Evolutionary conservation across 2,113 vertebrate genomes (phyloP).

Genomic region (Cephalopholis sonnerati): DNA sequence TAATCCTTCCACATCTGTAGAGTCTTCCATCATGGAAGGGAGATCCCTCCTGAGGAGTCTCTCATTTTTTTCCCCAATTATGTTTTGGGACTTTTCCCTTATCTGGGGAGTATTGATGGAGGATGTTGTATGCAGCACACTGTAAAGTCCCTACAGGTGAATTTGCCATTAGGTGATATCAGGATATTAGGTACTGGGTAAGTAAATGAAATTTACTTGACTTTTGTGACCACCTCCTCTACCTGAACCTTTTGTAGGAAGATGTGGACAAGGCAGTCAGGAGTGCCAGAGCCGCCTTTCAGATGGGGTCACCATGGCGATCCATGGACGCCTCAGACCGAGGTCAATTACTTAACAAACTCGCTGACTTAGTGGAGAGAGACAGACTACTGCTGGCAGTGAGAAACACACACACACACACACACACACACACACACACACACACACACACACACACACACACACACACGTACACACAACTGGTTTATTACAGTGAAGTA

Average conservation of each 20-base stretch:
- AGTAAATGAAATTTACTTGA: too few species aligned
- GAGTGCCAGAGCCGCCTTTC: constrained; percentile 90
- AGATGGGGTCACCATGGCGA: constrained; percentile 90
- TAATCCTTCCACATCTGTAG: too few species aligned
- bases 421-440: neutral
- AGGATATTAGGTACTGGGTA: too few species aligned
- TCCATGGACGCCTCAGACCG: constrained; percentile 91
- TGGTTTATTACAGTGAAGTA: neutral
- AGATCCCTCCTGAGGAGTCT: too few species aligned
- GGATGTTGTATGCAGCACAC: too few species aligned
- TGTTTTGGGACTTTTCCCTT: too few species aligned
- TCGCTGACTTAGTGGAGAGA: constrained; percentile 90
- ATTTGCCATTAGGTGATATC: too few species aligned
- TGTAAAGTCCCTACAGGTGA: too few species aligned
- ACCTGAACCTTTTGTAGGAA: constrained; percentile 74
- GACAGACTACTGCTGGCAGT: constrained; percentile 88
- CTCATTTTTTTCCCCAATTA: too few species aligned
- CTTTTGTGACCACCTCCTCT: neutral
- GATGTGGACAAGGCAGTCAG: constrained; percentile 90
- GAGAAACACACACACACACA: constrained; percentile 71
- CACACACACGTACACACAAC: too few species aligned
- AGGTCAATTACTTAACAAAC: constrained; percentile 86
- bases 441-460: neutral
- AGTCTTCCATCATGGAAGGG: too few species aligned
- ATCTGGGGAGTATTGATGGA: too few species aligned